Percentiles rank a stretch among this genome's conserved stretches.
These are phyloP conservation scores for Probaryconus sp. DNA, from an alignment of 1,140 invertebrate species.

Conservation along the genomic window DNA sequence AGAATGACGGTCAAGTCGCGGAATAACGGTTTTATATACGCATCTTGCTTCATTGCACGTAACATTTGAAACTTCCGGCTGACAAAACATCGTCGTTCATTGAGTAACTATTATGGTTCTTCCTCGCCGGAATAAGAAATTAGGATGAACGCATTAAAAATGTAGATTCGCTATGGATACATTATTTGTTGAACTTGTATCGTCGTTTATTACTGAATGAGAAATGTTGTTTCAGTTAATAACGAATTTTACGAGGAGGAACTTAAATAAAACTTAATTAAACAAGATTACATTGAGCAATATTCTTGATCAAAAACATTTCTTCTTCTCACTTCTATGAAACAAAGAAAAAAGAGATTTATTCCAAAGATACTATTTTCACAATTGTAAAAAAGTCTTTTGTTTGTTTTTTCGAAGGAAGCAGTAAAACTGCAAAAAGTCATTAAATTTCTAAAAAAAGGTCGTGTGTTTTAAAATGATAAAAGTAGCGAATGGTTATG, in stretches of 20 bases:
- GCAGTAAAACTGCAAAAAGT: no score
- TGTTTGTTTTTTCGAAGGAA: no score
- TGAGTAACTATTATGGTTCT: conserved; percentile 22
- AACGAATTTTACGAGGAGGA: no score
- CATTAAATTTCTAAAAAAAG: conserved; percentile 28
- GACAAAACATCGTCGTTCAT: conserved; percentile 57
- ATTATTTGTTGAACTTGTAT: conserved; percentile 20
- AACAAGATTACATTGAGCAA: no score
- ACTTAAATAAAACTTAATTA: no score
- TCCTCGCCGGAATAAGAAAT: conserved; percentile 33
- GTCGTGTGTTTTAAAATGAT: no score
- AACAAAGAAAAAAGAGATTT: no score
- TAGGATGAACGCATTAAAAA: conserved; percentile 28
- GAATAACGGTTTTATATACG: conserved; percentile 52
- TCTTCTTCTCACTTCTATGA: no score
- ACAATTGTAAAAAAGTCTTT: no score
- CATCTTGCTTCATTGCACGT: conserved; percentile 36
- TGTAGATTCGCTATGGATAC: conserved; percentile 1
- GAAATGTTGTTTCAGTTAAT: conserved; percentile 11
- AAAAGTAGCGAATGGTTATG: conserved; percentile 28
- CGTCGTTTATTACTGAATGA: conserved; percentile 10
- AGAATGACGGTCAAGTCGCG: conserved; percentile 30
- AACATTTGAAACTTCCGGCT: conserved; percentile 64
- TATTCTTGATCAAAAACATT: no score
- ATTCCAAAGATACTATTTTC: no score